A percentile compares a stretch with the other conserved stretches of the same genome.
These are phyloP conservation scores for Ornithorhynchus anatinus DNA, from an alignment of 2,113 vertebrate species.

Conservation along the genomic window DNA sequence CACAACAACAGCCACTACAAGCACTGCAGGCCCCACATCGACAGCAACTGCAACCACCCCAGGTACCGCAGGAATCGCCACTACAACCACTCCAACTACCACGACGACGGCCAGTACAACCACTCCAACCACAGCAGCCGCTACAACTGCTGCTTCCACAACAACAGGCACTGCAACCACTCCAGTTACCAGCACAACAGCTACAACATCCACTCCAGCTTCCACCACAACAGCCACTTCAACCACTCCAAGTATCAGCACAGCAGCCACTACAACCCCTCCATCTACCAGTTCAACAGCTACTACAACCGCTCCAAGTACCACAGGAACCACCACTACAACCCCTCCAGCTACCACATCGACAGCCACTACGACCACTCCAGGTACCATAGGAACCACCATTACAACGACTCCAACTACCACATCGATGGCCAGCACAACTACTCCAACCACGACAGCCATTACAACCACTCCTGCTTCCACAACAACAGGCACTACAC, in stretches of 20 bases:
- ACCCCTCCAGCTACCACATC: fast-evolving
- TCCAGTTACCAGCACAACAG: neutral
- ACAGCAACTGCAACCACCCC: neutral
- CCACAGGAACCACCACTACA: fast-evolving
- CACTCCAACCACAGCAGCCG: fast-evolving
- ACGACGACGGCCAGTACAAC: neutral
- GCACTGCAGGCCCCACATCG: conserved; percentile 31
- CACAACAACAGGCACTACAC: too few species aligned
- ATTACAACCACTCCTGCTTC: fast-evolving
- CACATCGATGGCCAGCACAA: neutral
- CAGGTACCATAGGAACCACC: neutral
- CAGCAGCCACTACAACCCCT: neutral
- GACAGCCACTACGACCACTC: neutral
- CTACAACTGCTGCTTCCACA: neutral
- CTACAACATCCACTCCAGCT: neutral
- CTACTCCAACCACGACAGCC: fast-evolving
- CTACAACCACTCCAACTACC: neutral
- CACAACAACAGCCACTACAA: neutral
- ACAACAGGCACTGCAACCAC: fast-evolving
- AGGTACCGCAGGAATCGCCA: neutral
- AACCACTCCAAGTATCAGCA: neutral
- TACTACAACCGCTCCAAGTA: neutral
- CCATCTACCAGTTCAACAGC: neutral
- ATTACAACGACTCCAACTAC: fast-evolving
- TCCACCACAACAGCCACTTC: neutral